Evolutionary conservation across 2,797 vertebrate species (phyloP).

Genomic region (Spea hammondii): DNA sequence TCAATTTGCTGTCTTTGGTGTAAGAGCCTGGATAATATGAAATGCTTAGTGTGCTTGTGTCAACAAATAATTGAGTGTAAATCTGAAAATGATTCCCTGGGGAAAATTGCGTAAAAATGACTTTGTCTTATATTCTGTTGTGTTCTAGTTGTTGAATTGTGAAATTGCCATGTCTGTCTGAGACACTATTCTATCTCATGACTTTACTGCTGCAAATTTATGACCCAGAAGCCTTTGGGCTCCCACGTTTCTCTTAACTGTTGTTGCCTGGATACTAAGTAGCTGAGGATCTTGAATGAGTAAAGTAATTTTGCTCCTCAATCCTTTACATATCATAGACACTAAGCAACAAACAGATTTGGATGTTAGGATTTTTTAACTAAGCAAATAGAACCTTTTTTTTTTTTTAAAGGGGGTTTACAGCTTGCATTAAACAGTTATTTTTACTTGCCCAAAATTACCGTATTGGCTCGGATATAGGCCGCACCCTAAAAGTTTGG

Average conservation of each 20-base stretch:
- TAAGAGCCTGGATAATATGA: background rate
- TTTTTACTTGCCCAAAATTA: too few relatives aligned
- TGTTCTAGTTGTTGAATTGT: background rate
- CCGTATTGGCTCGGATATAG: too few relatives aligned
- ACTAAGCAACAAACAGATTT: too few relatives aligned
- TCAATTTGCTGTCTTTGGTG: background rate
- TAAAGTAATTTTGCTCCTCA: background rate
- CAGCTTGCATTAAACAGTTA: too few relatives aligned
- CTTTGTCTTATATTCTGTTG: background rate
- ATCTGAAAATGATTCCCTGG: background rate
- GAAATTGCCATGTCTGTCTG: constrained; percentile 1
- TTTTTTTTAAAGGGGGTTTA: too few relatives aligned
- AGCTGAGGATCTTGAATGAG: background rate
- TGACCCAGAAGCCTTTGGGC: background rate
- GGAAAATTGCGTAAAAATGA: background rate
- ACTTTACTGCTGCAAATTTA: constrained; percentile 3
- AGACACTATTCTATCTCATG: background rate
- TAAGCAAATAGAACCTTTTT: too few relatives aligned
- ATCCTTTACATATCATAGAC: background rate
- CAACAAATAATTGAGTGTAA: background rate
- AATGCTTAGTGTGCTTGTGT: constrained; percentile 5
- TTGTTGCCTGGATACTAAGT: background rate
- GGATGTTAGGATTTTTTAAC: too few relatives aligned
- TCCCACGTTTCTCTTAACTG: background rate
- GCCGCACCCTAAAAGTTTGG: too few relatives aligned